Evolutionary conservation across 2,888 invertebrate species (phyloP).

Genomic region (Chloroclysta siterata): DNA sequence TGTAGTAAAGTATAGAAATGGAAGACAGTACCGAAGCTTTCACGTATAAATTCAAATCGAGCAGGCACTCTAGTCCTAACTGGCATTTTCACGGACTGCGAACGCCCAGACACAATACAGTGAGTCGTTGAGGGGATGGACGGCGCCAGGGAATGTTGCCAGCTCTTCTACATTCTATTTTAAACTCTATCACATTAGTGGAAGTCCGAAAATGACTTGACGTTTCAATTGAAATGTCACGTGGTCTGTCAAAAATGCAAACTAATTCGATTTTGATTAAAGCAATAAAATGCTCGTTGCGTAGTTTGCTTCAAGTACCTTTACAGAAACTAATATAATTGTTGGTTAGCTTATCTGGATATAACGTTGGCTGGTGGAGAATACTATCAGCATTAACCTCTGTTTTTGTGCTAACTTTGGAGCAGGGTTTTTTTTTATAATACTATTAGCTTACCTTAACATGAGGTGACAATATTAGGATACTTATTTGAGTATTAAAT

Average conservation of each 20-base stretch:
- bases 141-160: constrained; percentile 6
- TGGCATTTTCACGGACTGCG: constrained; percentile 38
- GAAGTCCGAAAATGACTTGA: background rate
- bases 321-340: no score
- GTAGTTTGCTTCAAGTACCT: no score
- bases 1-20: background rate
- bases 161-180: background rate
- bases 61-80: constrained; percentile 33
- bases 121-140: constrained; percentile 9
- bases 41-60: constrained; percentile 41
- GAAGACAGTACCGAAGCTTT: constrained; percentile 27
- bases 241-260: background rate
- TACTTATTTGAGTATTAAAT: background rate
- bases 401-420: no score
- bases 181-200: background rate
- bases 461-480: no score
- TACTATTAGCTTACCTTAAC: no score
- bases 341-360: no score
- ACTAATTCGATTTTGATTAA: no score
- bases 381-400: no score
- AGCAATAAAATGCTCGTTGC: no score
- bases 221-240: background rate
- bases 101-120: constrained; percentile 31
- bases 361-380: no score
- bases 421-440: no score